These are phyloP conservation scores for Hybognathus amarus DNA, from an alignment of 2,797 vertebrate species.

Conservation along the genomic window DNA sequence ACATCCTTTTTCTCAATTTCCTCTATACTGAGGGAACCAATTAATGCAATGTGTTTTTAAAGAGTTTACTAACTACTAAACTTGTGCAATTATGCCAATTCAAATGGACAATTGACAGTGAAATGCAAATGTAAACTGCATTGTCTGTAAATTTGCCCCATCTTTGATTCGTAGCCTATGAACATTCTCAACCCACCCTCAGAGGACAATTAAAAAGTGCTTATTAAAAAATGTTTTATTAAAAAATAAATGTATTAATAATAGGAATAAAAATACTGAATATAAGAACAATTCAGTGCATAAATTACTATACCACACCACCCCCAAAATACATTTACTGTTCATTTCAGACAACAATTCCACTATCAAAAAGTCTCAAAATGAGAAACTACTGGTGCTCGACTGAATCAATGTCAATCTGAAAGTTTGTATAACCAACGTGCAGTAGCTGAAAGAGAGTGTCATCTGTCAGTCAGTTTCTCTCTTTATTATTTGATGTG, in stretches of 20 bases:
- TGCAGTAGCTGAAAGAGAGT: constrained; percentile 3
- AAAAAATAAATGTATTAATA: background rate
- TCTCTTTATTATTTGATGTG: constrained; percentile 2
- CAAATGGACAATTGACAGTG: background rate
- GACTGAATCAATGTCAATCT: background rate
- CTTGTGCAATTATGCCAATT: background rate
- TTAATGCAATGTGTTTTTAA: background rate
- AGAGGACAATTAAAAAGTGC: background rate
- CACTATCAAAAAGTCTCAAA: background rate
- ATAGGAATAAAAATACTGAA: background rate
- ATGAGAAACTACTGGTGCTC: background rate
- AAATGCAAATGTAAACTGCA: background rate
- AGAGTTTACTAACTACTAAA: background rate
- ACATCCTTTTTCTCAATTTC: background rate
- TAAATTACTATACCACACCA: background rate
- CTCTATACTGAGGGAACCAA: background rate
- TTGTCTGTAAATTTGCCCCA: background rate
- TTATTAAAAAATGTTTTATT: background rate
- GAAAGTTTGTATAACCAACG: background rate
- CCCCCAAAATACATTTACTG: background rate
- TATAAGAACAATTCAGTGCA: background rate
- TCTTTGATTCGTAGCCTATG: background rate
- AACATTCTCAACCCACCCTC: background rate
- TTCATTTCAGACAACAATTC: background rate
- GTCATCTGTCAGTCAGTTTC: constrained; percentile 13